Base-by-base conservation (phyloP, 2,888 invertebrate genomes). In the Lapara coniferarum region DNA sequence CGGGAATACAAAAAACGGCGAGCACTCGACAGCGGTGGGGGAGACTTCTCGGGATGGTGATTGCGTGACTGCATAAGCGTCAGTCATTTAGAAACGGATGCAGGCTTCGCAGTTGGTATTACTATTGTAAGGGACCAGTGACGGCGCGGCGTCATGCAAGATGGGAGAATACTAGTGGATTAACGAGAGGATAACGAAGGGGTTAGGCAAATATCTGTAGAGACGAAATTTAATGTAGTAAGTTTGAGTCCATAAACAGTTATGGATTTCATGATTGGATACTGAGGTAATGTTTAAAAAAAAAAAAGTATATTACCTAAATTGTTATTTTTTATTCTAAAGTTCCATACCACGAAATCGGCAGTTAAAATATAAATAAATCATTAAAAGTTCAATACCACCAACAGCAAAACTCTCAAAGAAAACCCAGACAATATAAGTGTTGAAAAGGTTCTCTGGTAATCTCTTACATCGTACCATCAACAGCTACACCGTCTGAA, bases 1-100 rank as follows among this genome's bases (percentile, higher is more conserved):
- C 19, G 19, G 5, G 57, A 37, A 57, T 7, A 57, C 57, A 49
- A 49, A 63, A 63, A 63, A 16, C 13, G 10, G 13, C 37, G 14
- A 10, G 37, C 37, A 46, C 63, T 19, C 49, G 12, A 63, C 63
- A 19, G 10, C n/a, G 46, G 46, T 10, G 49, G 63, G 63, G 46
- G 49, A 63, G 46, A 63, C 49, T 63, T 46, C 63, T 63, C 63
- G 63, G 12, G 63, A 63, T 46, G 63, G 46, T 63, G 63, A 63
- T 63, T 63, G 63, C 63, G 63, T 63, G 63, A 63, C 46, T 46
- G 16, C 59, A 55, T 19, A 55, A 55, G 55, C 55, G 55, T 59
- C 59, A 59, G 59, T 59, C 44, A 44, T 59, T 16, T 44, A 59
- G 59, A 10, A 59, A 59, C 44, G 59, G 59, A 16, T 59, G 59